Conservation (phyloP, 1,140 invertebrate genomes). For the Penaeus indicus region DNA sequence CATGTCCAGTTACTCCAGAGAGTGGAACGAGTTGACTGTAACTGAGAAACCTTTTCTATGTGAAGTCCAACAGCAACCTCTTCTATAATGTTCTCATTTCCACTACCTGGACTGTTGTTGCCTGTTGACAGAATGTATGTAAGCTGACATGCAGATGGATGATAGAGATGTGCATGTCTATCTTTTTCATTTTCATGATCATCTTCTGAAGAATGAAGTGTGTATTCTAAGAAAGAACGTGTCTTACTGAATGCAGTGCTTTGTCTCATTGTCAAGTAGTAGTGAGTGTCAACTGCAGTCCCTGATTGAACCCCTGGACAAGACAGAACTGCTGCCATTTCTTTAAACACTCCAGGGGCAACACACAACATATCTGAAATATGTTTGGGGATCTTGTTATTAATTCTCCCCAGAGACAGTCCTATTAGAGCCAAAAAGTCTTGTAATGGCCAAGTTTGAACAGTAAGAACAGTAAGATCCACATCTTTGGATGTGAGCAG, state of each 20-base stretch:
- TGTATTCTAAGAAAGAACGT: conserved; percentile 24
- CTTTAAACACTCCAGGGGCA: conserved; percentile 45
- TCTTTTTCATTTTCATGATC: conserved; percentile 26
- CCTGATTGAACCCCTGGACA: conserved; percentile 23
- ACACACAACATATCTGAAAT: neutral
- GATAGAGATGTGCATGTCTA: neutral
- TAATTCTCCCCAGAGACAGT: neutral
- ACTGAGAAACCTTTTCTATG: conserved; percentile 68
- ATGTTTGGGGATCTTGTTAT: neutral
- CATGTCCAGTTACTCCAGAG: conserved; percentile 73
- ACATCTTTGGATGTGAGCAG: neutral
- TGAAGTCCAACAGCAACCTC: conserved; percentile 69
- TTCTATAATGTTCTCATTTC: conserved; percentile 41
- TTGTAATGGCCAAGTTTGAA: conserved; percentile 52
- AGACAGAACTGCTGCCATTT: conserved; percentile 28
- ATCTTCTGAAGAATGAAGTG: conserved; percentile 1
- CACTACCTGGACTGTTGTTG: neutral
- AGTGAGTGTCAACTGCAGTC: conserved; percentile 37
- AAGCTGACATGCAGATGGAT: conserved; percentile 52
- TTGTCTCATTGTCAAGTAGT: conserved; percentile 30
- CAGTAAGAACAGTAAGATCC: conserved; percentile 15
- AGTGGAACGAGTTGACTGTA: conserved; percentile 71
- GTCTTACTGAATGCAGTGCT: conserved; percentile 39
- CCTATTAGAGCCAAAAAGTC: conserved; percentile 35
- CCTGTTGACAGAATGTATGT: conserved; percentile 53